These are phyloP conservation scores for Archips crataeganus DNA, from an alignment of 2,888 invertebrate species.

Conservation along the genomic window DNA sequence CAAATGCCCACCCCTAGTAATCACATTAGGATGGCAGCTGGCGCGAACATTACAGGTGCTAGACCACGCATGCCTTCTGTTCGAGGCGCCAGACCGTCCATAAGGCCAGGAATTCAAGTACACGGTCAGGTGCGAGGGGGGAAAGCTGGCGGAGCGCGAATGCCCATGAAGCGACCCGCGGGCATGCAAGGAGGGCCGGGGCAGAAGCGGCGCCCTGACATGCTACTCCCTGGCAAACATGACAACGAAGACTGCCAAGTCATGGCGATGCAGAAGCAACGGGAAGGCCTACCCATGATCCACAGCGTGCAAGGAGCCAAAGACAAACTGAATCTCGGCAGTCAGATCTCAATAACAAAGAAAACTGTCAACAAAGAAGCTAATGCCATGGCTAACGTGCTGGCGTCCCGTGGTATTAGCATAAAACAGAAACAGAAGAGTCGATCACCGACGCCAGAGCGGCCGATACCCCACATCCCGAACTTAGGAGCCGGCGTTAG, in stretches of 20 bases:
- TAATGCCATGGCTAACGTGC: slow-evolving; percentile 90
- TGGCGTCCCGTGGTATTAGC: slow-evolving; percentile 92
- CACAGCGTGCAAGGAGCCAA: slow-evolving; percentile 90
- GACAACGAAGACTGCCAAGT: slow-evolving; percentile 92
- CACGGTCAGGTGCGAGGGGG: slow-evolving; percentile 73
- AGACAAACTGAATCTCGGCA: slow-evolving; percentile 88
- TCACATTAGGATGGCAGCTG: slow-evolving; percentile 73
- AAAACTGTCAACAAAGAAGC: slow-evolving; percentile 88
- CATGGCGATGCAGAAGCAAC: slow-evolving; percentile 90
- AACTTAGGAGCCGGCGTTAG: slow-evolving; percentile 81
- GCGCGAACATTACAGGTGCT: slow-evolving; percentile 63
- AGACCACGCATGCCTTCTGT: slow-evolving; percentile 71
- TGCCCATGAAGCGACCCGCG: slow-evolving; percentile 75
- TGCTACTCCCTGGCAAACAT: slow-evolving; percentile 89
- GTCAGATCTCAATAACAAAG: slow-evolving; percentile 90
- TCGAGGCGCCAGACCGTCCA: slow-evolving; percentile 67
- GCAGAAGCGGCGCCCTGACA: slow-evolving; percentile 85
- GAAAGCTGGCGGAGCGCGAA: slow-evolving; percentile 64
- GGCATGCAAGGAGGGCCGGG: slow-evolving; percentile 58
- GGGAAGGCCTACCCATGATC: slow-evolving; percentile 90
- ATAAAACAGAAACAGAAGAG: slow-evolving; percentile 89
- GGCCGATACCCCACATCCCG: slow-evolving; percentile 77
- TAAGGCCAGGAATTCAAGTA: slow-evolving; percentile 76
- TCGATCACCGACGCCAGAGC: slow-evolving; percentile 75
- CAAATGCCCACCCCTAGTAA: slow-evolving; percentile 66